phyloP scores from a whole-genome alignment of 1,140 invertebrate genomes.

The Mycetomoellerius zeteki region DNA sequence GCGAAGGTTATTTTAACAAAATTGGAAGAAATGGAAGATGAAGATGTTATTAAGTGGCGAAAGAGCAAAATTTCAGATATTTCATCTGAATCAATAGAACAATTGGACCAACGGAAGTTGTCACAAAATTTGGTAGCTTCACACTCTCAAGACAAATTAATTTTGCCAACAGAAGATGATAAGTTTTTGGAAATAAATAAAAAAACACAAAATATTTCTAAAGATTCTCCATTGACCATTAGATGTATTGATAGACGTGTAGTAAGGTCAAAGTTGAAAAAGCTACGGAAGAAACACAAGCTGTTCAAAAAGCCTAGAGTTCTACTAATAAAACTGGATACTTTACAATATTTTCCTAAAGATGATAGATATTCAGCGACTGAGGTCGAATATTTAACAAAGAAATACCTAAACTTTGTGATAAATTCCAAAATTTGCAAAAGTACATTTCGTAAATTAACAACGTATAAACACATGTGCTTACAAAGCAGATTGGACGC shows the following conservation, averaged over 20 bases:
- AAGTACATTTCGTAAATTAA: neutral
- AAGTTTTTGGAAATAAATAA: too few species aligned
- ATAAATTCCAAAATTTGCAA: conserved; percentile 61
- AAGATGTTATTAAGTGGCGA: conserved; percentile 18
- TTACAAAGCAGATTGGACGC: neutral
- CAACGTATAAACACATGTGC: neutral
- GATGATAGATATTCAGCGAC: conserved; percentile 64
- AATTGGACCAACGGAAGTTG: neutral
- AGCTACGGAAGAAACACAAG: conserved; percentile 31
- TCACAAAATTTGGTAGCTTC: neutral
- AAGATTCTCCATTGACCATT: neutral
- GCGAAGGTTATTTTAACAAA: neutral
- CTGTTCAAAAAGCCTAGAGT: conserved; percentile 41
- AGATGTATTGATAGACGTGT: neutral
- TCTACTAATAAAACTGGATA: conserved; percentile 68
- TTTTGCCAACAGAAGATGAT: neutral
- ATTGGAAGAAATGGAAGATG: conserved; percentile 25
- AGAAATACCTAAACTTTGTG: conserved; percentile 56
- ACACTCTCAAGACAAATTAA: neutral
- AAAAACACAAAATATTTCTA: neutral
- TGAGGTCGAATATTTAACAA: conserved; percentile 63
- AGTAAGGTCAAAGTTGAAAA: neutral
- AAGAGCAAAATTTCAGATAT: neutral
- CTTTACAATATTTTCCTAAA: conserved; percentile 20
- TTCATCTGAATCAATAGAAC: neutral